phyloP scores from a whole-genome alignment of 1,140 invertebrate species.

The Cepaea nemoralis region DNA sequence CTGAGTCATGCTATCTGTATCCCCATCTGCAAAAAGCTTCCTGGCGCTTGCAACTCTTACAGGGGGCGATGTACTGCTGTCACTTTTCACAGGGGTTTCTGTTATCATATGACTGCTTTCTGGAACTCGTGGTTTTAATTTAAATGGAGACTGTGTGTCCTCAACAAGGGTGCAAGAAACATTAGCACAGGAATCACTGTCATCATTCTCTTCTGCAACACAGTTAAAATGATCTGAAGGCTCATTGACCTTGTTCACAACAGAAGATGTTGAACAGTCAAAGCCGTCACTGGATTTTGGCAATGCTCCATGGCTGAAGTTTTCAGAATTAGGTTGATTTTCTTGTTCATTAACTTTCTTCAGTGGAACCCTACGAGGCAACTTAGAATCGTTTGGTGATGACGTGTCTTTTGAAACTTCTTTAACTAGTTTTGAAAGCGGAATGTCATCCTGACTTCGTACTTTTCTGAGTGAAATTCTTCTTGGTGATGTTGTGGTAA shows the following conservation, averaged over 20 bases:
- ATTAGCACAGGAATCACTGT: background rate
- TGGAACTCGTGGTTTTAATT: background rate
- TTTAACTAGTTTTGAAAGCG: background rate
- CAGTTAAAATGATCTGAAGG: background rate
- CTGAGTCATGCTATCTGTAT: background rate
- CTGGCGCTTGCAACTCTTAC: background rate
- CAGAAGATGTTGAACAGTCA: background rate
- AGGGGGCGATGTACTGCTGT: conserved; percentile 16
- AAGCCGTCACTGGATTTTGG: background rate
- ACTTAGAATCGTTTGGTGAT: background rate
- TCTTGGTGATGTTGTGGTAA: background rate
- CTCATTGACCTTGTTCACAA: background rate
- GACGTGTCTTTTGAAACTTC: background rate
- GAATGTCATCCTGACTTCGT: conserved; percentile 25
- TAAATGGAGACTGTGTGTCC: conserved; percentile 32
- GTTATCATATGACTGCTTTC: background rate
- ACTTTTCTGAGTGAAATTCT: conserved; percentile 29
- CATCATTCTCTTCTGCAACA: background rate
- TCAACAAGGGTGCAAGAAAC: conserved; percentile 22
- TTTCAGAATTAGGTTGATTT: background rate
- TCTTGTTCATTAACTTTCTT: conserved; percentile 27
- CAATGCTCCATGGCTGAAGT: background rate
- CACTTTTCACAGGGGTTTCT: conserved; percentile 29
- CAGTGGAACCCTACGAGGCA: conserved; percentile 29
- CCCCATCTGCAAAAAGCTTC: conserved; percentile 28